Evolutionary conservation across 2,888 invertebrate species (phyloP).

Genomic region (Vannuccia rotundouncinata): DNA sequence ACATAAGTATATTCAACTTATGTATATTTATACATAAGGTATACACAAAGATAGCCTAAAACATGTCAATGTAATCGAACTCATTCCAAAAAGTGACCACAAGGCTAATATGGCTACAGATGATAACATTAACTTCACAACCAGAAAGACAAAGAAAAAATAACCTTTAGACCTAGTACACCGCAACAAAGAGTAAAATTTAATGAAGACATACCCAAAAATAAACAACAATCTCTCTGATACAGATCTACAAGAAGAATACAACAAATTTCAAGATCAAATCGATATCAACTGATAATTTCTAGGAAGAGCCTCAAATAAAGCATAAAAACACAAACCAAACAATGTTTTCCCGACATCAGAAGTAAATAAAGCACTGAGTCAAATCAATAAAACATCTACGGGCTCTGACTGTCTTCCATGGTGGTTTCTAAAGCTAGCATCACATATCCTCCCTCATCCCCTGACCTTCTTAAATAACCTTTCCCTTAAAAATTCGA

Average conservation of each 20-base stretch:
- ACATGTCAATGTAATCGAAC: constrained; percentile 9
- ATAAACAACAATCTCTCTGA: constrained; percentile 3
- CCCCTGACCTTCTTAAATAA: constrained; percentile 23
- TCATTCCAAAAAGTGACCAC: constrained; percentile 17
- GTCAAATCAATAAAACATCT: constrained; percentile 12
- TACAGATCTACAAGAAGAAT: constrained; percentile 19
- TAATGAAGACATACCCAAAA: constrained; percentile 26
- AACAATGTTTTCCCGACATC: constrained; percentile 15
- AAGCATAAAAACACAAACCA: constrained; percentile 4
- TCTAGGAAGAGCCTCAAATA: constrained; percentile 15
- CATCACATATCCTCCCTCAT: constrained; percentile 13
- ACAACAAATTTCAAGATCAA: constrained; percentile 20
- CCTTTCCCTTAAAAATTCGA: constrained; percentile 20
- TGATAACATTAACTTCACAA: constrained; percentile 23
- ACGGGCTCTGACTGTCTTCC: constrained; percentile 17
- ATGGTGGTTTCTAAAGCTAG: constrained; percentile 26
- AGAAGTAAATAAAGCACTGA: constrained; percentile 23
- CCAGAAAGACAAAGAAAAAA: constrained; percentile 23
- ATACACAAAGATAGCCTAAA: constrained; percentile 10
- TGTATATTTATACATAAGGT: too few relatives aligned
- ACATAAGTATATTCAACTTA: too few relatives aligned
- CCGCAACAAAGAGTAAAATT: constrained; percentile 14
- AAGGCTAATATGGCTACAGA: constrained; percentile 8
- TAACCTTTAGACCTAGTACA: constrained; percentile 26
- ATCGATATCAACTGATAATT: constrained; percentile 26